phyloP scores from a whole-genome alignment of 2,888 invertebrate species.

The Mythimna impura region DNA sequence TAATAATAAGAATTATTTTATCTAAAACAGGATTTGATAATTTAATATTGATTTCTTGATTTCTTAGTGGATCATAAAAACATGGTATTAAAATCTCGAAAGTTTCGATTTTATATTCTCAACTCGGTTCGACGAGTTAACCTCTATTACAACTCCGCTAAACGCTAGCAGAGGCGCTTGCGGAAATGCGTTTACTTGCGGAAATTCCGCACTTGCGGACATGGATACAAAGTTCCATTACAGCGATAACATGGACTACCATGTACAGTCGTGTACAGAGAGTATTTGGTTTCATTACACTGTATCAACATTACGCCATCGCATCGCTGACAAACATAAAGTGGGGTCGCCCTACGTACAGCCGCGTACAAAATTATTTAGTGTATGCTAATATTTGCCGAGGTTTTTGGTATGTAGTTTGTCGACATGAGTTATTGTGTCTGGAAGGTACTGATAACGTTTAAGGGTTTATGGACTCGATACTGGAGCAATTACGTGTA shows the following conservation, averaged over 20 bases:
- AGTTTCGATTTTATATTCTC: not conserved
- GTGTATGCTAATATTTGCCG: constrained; percentile 73
- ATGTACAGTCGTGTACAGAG: constrained; percentile 47
- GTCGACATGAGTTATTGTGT: constrained; percentile 66
- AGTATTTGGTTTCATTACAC: constrained; percentile 77
- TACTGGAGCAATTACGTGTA: constrained; percentile 51
- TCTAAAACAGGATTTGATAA: too few relatives aligned
- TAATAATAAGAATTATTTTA: too few relatives aligned
- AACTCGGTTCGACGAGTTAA: not conserved
- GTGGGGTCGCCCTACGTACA: constrained; percentile 61
- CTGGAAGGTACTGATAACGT: constrained; percentile 65
- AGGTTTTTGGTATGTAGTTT: constrained; percentile 72
- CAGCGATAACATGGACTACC: constrained; percentile 25
- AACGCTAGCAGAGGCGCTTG: not conserved
- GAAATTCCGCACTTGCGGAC: not conserved
- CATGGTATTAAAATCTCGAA: not conserved
- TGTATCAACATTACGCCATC: constrained; percentile 70
- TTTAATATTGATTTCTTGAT: too few relatives aligned
- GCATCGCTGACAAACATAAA: constrained; percentile 63
- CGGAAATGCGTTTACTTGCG: not conserved
- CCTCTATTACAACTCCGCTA: not conserved
- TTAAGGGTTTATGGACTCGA: constrained; percentile 57
- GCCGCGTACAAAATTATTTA: constrained; percentile 69
- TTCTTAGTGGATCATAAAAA: not conserved
- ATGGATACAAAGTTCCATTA: not conserved